phyloP scores from a whole-genome alignment of 37 sponge, comb jelly and placozoan species.

The Theonella swinhoei region DNA sequence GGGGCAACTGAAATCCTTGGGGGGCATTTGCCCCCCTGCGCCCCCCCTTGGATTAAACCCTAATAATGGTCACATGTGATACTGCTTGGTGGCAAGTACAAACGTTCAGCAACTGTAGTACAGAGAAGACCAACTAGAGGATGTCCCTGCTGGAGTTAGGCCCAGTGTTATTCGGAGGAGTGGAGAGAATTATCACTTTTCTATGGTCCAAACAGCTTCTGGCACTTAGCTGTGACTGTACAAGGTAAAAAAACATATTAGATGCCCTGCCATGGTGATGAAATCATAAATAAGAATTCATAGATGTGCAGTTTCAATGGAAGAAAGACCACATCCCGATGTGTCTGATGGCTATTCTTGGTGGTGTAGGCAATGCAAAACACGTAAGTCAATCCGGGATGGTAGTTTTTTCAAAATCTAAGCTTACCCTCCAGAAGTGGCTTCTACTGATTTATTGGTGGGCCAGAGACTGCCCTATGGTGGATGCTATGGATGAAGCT shows the following conservation, averaged over 20 bases:
- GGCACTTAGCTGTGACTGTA: neutral
- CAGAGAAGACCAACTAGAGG: no score
- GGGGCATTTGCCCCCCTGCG: no score
- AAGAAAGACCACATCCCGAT: conserved; percentile 9
- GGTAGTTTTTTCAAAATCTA: neutral
- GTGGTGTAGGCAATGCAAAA: conserved; percentile 12
- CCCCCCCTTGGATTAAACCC: no score
- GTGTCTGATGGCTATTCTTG: conserved; percentile 35
- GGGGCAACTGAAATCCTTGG: no score
- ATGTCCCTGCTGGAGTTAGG: conserved; percentile 29
- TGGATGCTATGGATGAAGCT: neutral
- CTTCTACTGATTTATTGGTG: neutral
- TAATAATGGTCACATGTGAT: no score
- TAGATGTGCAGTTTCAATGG: conserved; percentile 17
- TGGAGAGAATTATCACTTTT: conserved; percentile 7
- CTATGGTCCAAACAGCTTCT: conserved; percentile 1
- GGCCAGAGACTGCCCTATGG: neutral
- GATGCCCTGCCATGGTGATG: neutral
- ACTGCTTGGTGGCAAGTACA: no score
- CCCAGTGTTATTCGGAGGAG: conserved; percentile 23
- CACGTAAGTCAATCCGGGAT: neutral
- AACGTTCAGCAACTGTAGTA: no score
- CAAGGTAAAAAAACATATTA: neutral
- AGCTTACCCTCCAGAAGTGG: neutral
- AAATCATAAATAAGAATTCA: neutral